phyloP scores from a whole-genome alignment of 2,797 vertebrate species.

The Sylvia borin region DNA sequence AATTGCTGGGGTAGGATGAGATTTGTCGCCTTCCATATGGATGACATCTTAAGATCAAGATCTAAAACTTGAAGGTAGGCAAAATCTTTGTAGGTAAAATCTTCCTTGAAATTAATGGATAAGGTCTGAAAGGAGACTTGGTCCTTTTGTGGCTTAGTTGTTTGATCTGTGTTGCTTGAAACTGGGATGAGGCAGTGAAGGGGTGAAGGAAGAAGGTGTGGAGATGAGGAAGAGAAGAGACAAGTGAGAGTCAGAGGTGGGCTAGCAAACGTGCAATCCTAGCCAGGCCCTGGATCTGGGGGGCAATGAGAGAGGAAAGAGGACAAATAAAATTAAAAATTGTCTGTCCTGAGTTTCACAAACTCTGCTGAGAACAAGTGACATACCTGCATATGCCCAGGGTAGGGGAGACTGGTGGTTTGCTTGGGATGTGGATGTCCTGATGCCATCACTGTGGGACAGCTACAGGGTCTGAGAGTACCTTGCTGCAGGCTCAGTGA shows the following conservation, averaged over 20 bases:
- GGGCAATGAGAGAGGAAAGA: neutral
- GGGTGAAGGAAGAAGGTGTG: neutral
- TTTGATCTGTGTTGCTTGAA: neutral
- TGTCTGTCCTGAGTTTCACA: neutral
- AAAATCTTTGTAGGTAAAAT: neutral
- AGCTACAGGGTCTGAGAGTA: neutral
- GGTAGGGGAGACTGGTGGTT: neutral
- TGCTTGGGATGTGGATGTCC: neutral
- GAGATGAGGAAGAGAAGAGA: neutral
- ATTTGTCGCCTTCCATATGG: neutral
- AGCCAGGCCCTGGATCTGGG: neutral
- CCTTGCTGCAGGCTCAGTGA: neutral
- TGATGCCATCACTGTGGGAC: neutral
- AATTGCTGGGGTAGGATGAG: neutral
- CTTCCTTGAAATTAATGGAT: neutral
- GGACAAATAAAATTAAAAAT: neutral
- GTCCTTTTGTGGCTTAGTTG: neutral
- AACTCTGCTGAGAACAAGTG: neutral
- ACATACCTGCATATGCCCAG: fast-evolving
- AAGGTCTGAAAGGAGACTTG: neutral
- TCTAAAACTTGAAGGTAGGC: neutral
- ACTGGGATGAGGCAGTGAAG: neutral
- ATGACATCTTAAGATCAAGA: neutral
- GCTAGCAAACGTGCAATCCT: neutral
- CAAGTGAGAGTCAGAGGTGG: neutral